Evolutionary conservation across 2,888 invertebrate species (phyloP).

Genomic region (Spodoptera picta): DNA sequence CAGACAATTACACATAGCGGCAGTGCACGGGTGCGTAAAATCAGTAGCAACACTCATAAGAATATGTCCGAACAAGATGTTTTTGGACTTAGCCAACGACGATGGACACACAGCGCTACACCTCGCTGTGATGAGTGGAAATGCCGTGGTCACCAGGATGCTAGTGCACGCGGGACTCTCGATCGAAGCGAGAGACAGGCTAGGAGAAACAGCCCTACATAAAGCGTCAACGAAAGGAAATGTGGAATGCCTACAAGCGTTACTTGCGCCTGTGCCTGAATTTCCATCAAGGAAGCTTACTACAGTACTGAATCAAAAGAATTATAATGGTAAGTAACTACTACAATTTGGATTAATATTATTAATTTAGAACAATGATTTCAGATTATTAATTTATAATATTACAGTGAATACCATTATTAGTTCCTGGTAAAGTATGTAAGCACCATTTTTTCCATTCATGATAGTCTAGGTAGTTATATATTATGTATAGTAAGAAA

Average conservation of each 20-base stretch:
- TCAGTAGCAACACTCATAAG: constrained; percentile 93
- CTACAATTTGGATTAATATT: constrained; percentile 6
- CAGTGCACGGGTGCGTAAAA: constrained; percentile 92
- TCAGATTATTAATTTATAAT: constrained; percentile 28
- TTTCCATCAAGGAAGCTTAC: constrained; percentile 75
- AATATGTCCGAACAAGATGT: constrained; percentile 92
- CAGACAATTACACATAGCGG: constrained; percentile 96
- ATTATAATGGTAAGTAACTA: constrained; percentile 93
- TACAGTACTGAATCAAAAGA: constrained; percentile 93
- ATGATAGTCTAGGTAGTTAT: constrained; percentile 14
- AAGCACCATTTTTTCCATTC: constrained; percentile 11
- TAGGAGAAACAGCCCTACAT: constrained; percentile 96
- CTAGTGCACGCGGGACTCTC: constrained; percentile 94
- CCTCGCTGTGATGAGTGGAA: constrained; percentile 93
- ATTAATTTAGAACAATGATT: constrained; percentile 18
- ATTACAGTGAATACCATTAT: constrained; percentile 31
- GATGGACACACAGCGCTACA: constrained; percentile 95
- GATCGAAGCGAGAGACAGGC: constrained; percentile 90
- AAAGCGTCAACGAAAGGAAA: constrained; percentile 93
- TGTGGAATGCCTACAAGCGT: constrained; percentile 91
- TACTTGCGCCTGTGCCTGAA: constrained; percentile 90
- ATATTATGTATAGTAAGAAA: constrained; percentile 8
- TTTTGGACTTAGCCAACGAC: constrained; percentile 94
- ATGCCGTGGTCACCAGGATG: constrained; percentile 92
- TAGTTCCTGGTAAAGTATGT: constrained; percentile 25